These are phyloP conservation scores for Phenganax stokvisi DNA, from an alignment of 92 coral and sea anemone genomes.

Conservation along the genomic window DNA sequence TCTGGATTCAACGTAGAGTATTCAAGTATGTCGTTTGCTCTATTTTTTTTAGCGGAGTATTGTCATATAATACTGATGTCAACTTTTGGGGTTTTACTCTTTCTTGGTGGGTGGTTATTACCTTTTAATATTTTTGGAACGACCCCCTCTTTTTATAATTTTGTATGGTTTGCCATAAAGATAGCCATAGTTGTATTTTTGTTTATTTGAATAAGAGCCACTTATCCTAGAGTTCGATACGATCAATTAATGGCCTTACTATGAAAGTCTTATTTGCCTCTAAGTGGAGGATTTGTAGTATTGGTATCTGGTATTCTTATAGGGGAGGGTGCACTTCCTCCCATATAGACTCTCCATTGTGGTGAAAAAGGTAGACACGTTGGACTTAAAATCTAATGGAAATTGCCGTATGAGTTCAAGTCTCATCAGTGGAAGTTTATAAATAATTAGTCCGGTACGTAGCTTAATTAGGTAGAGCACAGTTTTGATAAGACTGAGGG, in stretches of 20 bases:
- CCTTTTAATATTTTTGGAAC: slow-evolving; percentile 36
- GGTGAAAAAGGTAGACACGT: no score
- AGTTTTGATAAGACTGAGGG: no score
- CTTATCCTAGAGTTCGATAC: slow-evolving; percentile 72
- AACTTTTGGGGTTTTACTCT: slow-evolving; percentile 51
- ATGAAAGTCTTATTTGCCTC: slow-evolving; percentile 72
- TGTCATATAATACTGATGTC: slow-evolving; percentile 16
- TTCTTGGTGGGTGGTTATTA: slow-evolving; percentile 43
- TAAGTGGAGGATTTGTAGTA: slow-evolving; percentile 62
- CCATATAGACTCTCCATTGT: no score
- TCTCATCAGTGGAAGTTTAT: no score
- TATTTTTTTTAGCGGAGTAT: slow-evolving; percentile 31
- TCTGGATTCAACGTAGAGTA: slow-evolving; percentile 33
- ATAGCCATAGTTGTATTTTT: slow-evolving; percentile 58
- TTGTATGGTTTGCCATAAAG: slow-evolving; percentile 61
- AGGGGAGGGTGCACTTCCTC: slow-evolving; percentile 60
- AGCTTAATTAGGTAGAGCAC: no score
- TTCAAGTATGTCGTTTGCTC: slow-evolving; percentile 16
- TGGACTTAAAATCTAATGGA: no score
- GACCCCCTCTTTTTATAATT: not conserved
- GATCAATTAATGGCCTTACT: slow-evolving; percentile 69
- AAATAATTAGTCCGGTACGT: no score
- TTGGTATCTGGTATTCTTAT: slow-evolving; percentile 64
- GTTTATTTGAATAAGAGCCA: slow-evolving; percentile 68
- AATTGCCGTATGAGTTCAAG: no score